phyloP scores from a whole-genome alignment of 1,140 invertebrate species.

The Aporrectodea caliginosa region DNA sequence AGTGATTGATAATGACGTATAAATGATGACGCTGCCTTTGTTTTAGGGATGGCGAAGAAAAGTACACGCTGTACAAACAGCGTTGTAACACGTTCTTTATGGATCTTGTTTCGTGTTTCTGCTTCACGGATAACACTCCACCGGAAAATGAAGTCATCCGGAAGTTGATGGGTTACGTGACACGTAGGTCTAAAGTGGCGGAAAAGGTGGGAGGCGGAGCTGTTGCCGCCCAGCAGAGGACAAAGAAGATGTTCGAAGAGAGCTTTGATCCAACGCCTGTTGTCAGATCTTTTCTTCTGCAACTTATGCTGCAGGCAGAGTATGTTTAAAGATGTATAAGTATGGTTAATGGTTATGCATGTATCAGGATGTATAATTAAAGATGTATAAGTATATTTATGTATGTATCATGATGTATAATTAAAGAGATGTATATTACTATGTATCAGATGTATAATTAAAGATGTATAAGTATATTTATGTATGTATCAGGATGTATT shows the following conservation, averaged over 20 bases:
- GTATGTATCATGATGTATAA: not conserved
- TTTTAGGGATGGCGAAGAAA: conserved; percentile 16
- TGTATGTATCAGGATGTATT: not conserved
- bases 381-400: not conserved
- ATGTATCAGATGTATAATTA: not conserved
- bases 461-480: not conserved
- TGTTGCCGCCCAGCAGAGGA: conserved; percentile 8
- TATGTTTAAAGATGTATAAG: conserved; percentile 27
- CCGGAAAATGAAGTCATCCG: conserved; percentile 40
- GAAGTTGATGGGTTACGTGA: conserved; percentile 42
- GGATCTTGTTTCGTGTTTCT: conserved; percentile 44
- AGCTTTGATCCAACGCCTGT: conserved; percentile 47
- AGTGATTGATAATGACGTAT: no score
- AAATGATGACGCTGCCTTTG: no score
- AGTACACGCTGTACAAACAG: conserved; percentile 34
- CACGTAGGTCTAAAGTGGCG: conserved; percentile 18
- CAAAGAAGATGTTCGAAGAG: conserved; percentile 37
- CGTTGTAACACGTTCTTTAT: conserved; percentile 46
- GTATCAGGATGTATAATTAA: not conserved
- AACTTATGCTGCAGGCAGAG: conserved; percentile 41
- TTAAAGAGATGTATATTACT: not conserved
- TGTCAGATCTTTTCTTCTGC: conserved; percentile 44
- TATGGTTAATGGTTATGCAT: not conserved
- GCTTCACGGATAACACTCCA: conserved; percentile 40
- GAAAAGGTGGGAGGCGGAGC: not conserved